phyloP scores from a whole-genome alignment of 1,140 invertebrate species.

The Cotesia glomerata region DNA sequence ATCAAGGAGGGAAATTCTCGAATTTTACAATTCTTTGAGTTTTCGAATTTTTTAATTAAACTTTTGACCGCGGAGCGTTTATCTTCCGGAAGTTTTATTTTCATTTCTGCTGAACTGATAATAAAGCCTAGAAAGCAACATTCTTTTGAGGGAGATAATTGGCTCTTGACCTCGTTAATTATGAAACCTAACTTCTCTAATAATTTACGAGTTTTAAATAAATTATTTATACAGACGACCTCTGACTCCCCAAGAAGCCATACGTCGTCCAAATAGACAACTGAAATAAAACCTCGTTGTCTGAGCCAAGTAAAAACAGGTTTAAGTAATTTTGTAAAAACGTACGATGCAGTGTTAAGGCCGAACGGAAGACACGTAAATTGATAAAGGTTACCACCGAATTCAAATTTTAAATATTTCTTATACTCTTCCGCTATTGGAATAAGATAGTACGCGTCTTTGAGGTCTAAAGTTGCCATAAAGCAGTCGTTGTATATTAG shows the following conservation, averaged over 20 bases:
- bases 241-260: not conserved
- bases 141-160: not conserved
- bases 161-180: constrained; percentile 7
- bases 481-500: not conserved
- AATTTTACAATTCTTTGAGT: not conserved
- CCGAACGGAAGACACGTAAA: constrained; percentile 12
- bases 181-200: constrained; percentile 3
- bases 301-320: constrained; percentile 1
- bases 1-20: not conserved
- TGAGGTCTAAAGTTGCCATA: not conserved
- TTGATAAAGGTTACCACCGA: not conserved
- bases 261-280: constrained; percentile 13
- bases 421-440: not conserved
- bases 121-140: constrained; percentile 6
- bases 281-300: not conserved
- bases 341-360: not conserved
- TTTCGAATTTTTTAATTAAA: not conserved
- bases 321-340: constrained; percentile 16
- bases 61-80: not conserved
- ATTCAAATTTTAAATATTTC: constrained; percentile 3
- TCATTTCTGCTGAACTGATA: not conserved
- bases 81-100: not conserved
- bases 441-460: constrained; percentile 4
- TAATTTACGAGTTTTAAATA: not conserved
- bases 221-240: not conserved